phyloP scores from a whole-genome alignment of 2,113 vertebrate genomes.

The Perca fluviatilis region DNA sequence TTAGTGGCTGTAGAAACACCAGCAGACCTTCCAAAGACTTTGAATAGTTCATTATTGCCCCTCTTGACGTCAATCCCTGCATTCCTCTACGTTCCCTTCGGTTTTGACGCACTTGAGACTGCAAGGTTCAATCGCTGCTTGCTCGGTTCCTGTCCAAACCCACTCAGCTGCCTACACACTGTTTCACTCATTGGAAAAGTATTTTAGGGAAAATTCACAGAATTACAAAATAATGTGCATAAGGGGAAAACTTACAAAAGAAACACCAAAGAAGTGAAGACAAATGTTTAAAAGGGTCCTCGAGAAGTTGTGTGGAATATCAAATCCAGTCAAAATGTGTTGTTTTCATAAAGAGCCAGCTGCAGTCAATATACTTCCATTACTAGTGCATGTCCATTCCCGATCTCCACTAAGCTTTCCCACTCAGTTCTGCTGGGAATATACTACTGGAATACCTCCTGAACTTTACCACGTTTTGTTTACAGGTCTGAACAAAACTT shows the following conservation, averaged over 20 bases:
- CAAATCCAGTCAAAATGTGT: neutral
- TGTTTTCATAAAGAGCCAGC: neutral
- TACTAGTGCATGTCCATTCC: neutral
- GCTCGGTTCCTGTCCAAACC: conserved; percentile 39
- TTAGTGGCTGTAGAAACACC: conserved; percentile 38
- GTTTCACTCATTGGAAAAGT: conserved; percentile 48
- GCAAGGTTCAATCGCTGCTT: conserved; percentile 52
- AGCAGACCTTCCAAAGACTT: conserved; percentile 51
- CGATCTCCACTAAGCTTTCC: neutral
- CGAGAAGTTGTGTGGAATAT: neutral
- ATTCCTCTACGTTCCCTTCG: conserved; percentile 69
- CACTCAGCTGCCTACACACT: conserved; percentile 20
- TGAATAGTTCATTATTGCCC: conserved; percentile 65
- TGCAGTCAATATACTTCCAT: neutral
- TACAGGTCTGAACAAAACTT: conserved; percentile 34
- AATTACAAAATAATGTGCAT: conserved; percentile 11
- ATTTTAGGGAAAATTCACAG: neutral
- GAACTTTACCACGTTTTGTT: conserved; percentile 37
- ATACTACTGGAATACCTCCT: neutral
- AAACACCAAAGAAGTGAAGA: neutral
- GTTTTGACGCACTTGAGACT: conserved; percentile 71
- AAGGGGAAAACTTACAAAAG: neutral
- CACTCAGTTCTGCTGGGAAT: neutral
- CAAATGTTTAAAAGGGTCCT: neutral
- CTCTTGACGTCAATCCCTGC: conserved; percentile 77